A percentile compares a stretch with the other conserved stretches of the same genome.
These are phyloP conservation scores for Caenorhabditis parvicauda DNA, from an alignment of 2,888 invertebrate genomes.

Conservation along the genomic window DNA sequence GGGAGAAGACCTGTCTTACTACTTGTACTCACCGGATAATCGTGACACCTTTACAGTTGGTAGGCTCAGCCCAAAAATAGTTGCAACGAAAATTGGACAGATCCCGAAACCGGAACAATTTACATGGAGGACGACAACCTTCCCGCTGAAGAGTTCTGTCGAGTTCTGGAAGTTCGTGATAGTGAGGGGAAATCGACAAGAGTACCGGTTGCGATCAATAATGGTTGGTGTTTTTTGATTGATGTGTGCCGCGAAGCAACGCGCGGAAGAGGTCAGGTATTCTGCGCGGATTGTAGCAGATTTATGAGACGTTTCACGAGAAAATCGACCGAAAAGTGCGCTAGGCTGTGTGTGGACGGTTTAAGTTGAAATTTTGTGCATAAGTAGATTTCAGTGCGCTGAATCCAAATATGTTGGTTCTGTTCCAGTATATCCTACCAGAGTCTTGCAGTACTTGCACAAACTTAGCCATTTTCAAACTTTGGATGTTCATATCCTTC, in stretches of 20 bases:
- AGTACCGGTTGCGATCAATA: conserved; percentile 34
- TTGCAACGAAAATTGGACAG: neutral
- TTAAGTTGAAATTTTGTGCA: no score
- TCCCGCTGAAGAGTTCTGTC: conserved; percentile 23
- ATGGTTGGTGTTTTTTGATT: conserved; percentile 16
- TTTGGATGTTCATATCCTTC: no score
- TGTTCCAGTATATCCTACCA: no score
- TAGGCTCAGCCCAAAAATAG: no score
- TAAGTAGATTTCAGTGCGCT: no score
- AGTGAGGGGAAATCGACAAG: conserved; percentile 17
- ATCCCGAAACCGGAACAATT: conserved; percentile 19
- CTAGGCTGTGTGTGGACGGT: no score
- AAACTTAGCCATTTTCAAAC: no score
- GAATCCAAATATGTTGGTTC: no score
- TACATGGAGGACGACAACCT: conserved; percentile 16
- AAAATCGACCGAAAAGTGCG: no score
- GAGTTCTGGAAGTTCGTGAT: conserved; percentile 29
- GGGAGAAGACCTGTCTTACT: conserved; percentile 22
- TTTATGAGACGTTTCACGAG: no score
- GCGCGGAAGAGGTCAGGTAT: neutral
- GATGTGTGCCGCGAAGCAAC: no score
- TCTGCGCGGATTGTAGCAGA: neutral
- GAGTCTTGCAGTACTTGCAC: no score
- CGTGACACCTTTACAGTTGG: conserved; percentile 17
- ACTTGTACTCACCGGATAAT: conserved; percentile 30